Evolutionary conservation across 1,140 invertebrate species (phyloP).

Genomic region (Bombus turneri): DNA sequence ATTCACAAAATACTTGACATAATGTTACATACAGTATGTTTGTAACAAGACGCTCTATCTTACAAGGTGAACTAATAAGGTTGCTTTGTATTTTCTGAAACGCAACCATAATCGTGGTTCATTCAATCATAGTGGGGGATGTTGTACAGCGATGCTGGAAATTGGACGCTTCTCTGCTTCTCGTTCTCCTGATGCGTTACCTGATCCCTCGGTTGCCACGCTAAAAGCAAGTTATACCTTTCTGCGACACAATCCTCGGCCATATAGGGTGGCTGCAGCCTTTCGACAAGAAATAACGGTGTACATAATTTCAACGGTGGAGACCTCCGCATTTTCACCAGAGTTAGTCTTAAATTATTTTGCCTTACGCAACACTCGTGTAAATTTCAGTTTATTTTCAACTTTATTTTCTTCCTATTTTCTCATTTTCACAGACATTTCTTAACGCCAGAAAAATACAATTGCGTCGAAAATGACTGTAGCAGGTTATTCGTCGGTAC

Average conservation of each 20-base stretch:
- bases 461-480: too few relatives aligned
- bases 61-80: not conserved
- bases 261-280: not conserved
- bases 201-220: not conserved
- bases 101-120: not conserved
- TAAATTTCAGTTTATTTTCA: not conserved
- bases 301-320: not conserved
- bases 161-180: not conserved
- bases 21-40: not conserved
- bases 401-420: not conserved
- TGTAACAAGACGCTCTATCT: not conserved
- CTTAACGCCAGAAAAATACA: too few relatives aligned
- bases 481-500: too few relatives aligned
- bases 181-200: not conserved
- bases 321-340: not conserved
- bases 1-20: too few relatives aligned
- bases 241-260: not conserved
- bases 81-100: not conserved
- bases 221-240: not conserved
- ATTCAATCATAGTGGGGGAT: not conserved
- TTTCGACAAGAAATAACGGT: constrained; percentile 21
- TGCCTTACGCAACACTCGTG: too few relatives aligned
- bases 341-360: constrained; percentile 12
- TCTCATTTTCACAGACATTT: too few relatives aligned
- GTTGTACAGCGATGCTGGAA: not conserved